Conservation (phyloP, 2,113 vertebrate species). For the Vulpes ferrilata region DNA sequence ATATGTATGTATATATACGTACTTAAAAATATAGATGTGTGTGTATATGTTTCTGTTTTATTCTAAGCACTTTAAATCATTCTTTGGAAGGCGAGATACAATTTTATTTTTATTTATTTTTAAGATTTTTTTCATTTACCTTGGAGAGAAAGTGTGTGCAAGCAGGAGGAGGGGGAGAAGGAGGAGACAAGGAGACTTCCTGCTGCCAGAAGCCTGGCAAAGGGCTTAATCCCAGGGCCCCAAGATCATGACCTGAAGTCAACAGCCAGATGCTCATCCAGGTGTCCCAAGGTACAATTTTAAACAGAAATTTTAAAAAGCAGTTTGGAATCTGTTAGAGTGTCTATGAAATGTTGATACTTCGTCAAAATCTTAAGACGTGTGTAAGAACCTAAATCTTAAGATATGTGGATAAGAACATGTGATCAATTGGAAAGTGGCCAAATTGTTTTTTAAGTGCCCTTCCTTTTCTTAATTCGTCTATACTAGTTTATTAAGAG, state of each 20-base stretch:
- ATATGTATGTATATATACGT: neutral
- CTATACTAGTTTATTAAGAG: neutral
- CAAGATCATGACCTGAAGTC: neutral
- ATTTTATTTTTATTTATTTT: neutral
- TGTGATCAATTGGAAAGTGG: neutral
- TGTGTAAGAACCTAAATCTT: neutral
- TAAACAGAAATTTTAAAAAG: neutral
- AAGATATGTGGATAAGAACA: neutral
- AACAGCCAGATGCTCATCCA: neutral
- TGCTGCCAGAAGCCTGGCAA: neutral
- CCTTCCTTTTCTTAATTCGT: neutral
- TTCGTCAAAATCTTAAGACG: neutral
- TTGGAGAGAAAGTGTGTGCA: neutral
- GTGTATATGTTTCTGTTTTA: neutral
- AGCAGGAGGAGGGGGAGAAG: neutral
- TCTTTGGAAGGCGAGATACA: neutral
- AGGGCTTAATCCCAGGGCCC: neutral
- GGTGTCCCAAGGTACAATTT: neutral
- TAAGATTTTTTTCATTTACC: neutral
- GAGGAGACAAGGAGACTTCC: neutral
- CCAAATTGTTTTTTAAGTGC: neutral
- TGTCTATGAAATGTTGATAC: neutral
- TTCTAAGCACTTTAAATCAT: slow-evolving; percentile 14
- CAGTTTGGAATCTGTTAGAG: neutral
- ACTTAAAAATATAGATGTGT: neutral